Evolutionary conservation across 2,113 vertebrate species (phyloP), one percentile per base, ranked within the genome.

Genomic region (Merops nubicus): DNA sequence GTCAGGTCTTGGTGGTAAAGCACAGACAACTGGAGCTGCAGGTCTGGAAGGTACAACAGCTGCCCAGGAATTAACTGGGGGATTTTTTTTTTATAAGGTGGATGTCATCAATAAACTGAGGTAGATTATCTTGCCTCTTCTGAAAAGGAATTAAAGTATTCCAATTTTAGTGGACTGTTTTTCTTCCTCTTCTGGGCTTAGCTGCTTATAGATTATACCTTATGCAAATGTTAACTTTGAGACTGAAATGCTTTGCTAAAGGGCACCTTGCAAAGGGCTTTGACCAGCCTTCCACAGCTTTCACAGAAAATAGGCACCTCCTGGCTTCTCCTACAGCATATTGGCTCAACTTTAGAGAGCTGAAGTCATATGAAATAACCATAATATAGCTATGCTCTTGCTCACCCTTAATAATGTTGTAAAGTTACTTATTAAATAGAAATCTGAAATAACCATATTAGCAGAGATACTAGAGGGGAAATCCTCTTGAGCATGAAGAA

Each of bases 81-180:
- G 33, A 11, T 83, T 90, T 91, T 75, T 57, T 83, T 89, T 91
- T 60, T 42, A 12, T 45, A 62, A 93, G 63, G 73, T 95, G n/a
- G 34, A 92, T 63, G 69, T 57, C 62, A 91, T 89, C 51, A 79
- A 19, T 89, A 34, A 82, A 78, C 48, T 56, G 74, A 88, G 75
- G 45, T 91, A 93, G 91, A 94, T 94, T 80, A 80, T 89, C 47
- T 53, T 96, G 57, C 50, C 40, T 93, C 79, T 93, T 89, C 69
- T 57, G 45, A 70, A 86, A 54, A 91, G 76, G 76, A 94, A 91
- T 94, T 95, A 83, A 50, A 91, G 73, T 81, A 59, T 89, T 95
- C 68, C 65, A 77, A 2, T 93, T 94, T 91, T 72, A 88, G 86
- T 72, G 64, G 57, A 20, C 70, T 83, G 47, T 54, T 80, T 89